A percentile compares a stretch with the other conserved stretches of the same genome.
Conservation (phyloP, 2,113 vertebrate genomes). For the Syngnathus floridae region DNA sequence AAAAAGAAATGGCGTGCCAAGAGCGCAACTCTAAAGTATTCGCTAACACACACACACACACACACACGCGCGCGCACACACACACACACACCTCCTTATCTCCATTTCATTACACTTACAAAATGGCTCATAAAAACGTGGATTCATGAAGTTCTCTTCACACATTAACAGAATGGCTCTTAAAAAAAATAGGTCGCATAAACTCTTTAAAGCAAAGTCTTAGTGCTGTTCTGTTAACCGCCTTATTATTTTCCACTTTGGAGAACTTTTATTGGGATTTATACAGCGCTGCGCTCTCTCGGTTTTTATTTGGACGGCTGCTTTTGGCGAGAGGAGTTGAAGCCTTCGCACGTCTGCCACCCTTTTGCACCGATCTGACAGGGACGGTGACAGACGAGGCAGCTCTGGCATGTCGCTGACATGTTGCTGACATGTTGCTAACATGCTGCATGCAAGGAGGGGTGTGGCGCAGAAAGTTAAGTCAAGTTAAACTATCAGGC, state of each 20-base stretch:
- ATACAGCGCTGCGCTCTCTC: not conserved
- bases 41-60: constrained; percentile 35
- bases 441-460: not conserved
- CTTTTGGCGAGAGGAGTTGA: not conserved
- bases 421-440: constrained; percentile 36
- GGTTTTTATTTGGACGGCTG: not conserved
- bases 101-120: constrained; percentile 48
- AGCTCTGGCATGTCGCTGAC: constrained; percentile 40
- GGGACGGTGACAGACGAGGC: constrained; percentile 53
- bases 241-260: not conserved
- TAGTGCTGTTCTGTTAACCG: constrained; percentile 33
- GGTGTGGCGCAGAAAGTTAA: not conserved
- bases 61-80: constrained; percentile 7
- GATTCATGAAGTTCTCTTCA: constrained; percentile 38
- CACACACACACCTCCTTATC: constrained; percentile 31
- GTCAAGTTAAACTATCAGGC: not conserved
- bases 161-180: constrained; percentile 37
- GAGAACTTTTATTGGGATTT: not conserved
- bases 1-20: constrained; percentile 51
- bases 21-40: constrained; percentile 54
- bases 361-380: constrained; percentile 9
- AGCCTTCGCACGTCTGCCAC: not conserved
- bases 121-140: constrained; percentile 51
- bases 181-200: constrained; percentile 39
- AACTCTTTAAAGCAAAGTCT: constrained; percentile 37